Base-by-base conservation (phyloP, 1,140 invertebrate species). In the Drosophila pseudoobscura region DNA sequence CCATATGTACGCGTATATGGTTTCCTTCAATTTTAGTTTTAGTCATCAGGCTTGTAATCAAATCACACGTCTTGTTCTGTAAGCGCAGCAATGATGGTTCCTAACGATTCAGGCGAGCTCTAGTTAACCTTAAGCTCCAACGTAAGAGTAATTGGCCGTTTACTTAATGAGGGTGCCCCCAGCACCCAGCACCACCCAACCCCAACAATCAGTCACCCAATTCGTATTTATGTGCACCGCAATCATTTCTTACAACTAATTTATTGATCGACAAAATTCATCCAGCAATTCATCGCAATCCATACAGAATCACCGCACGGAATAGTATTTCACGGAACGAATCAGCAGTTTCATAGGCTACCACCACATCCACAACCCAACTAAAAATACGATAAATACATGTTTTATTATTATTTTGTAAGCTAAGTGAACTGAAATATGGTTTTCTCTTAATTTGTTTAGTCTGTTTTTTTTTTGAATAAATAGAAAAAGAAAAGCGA, bases 31-130 rank as follows among this genome's bases (percentile, higher is more conserved):
- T 73, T 72, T 41, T 69, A 69, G 51, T 68, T 69, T 45, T 62
- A 52, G 53, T 52, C 65, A 55, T 51, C 53, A 39, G 53, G 35
- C 54, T 59, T 50, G 55, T 64, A 75, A 58, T 47, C 51, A 52
- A 53, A 52, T 47, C 29, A 47, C 57, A 45, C 49, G 47, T 78
- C 61, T 78, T 47, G 45, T 51, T 74, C 55, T 64, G 9, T 87
- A 78, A 78, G 53, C 35, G 35, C 78, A 84, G 80, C 70, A 77
- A 76, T 80, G 80, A 87, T 87, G 82, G 82, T 87, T 87, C 82
- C 82, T 87, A 87, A 87, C 78, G 65, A 78, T 82, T 87, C 82
- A 87, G 82, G 82, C 82, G 66, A 75, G 53, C 69, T 65, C 68
- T 85, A 85, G 78, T 85, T 85, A 76, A 80, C 70, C 56, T 74